Evolutionary conservation across 2,888 invertebrate genomes (phyloP).

Genomic region (Epirrita christyi): DNA sequence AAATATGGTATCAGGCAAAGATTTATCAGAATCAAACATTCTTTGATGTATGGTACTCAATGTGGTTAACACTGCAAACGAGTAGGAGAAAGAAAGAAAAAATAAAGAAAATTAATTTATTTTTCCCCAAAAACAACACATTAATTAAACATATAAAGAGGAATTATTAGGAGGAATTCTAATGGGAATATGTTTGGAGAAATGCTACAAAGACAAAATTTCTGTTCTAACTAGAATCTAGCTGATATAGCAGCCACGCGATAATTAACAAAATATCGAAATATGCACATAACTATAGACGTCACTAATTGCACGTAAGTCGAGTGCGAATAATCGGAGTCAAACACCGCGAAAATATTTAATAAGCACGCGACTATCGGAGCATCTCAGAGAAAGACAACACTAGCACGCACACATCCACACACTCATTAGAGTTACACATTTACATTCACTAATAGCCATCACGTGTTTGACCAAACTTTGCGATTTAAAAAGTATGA

Average conservation of each 20-base stretch:
- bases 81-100: too few species aligned
- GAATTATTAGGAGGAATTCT: too few species aligned
- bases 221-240: too few species aligned
- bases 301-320: slow-evolving; percentile 30
- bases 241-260: slow-evolving; percentile 10
- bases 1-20: too few species aligned
- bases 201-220: too few species aligned
- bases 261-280: slow-evolving; percentile 28
- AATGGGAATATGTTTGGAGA: too few species aligned
- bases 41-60: too few species aligned
- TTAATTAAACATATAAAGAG: too few species aligned
- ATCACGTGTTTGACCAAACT: slow-evolving; percentile 65
- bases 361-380: slow-evolving; percentile 52
- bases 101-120: too few species aligned
- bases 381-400: slow-evolving; percentile 59
- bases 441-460: slow-evolving; percentile 76
- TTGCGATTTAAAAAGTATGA: slow-evolving; percentile 61
- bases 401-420: slow-evolving; percentile 67
- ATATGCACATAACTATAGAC: slow-evolving; percentile 36
- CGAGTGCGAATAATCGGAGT: slow-evolving; percentile 39
- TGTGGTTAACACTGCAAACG: too few species aligned
- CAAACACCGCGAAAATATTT: slow-evolving; percentile 50
- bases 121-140: too few species aligned
- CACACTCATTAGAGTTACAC: slow-evolving; percentile 79
- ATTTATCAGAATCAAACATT: too few species aligned